phyloP scores from a whole-genome alignment of 2,888 invertebrate genomes.

The Xylota segnis region DNA sequence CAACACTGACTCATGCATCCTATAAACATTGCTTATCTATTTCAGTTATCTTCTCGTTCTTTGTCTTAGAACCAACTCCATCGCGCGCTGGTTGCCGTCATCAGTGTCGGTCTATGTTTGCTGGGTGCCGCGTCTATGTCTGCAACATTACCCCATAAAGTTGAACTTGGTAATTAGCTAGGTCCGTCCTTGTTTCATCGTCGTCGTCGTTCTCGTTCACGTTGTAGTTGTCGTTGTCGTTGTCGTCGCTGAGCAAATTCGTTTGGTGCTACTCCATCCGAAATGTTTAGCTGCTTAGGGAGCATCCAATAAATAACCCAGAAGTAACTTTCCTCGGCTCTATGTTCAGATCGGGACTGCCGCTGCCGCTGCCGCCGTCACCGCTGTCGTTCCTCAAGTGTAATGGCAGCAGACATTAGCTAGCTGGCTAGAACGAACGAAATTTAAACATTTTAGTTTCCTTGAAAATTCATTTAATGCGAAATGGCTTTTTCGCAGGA shows the following conservation, averaged over 20 bases:
- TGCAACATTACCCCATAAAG: constrained; percentile 72
- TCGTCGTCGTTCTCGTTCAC: constrained; percentile 28
- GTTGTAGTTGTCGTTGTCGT: constrained; percentile 11
- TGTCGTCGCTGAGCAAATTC: constrained; percentile 51
- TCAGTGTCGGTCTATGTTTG: constrained; percentile 32
- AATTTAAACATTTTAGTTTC: constrained; percentile 73
- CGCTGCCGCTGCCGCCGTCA: background rate
- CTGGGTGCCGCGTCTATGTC: constrained; percentile 52
- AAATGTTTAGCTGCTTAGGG: constrained; percentile 69
- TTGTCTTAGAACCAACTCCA: constrained; percentile 39
- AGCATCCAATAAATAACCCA: constrained; percentile 72
- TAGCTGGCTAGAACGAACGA: constrained; percentile 70
- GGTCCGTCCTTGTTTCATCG: constrained; percentile 55
- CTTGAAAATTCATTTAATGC: constrained; percentile 68
- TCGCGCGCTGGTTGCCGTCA: constrained; percentile 14
- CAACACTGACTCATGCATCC: constrained; percentile 57
- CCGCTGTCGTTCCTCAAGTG: constrained; percentile 51
- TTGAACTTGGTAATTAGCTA: constrained; percentile 75
- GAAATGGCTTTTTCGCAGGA: constrained; percentile 64
- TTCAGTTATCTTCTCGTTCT: constrained; percentile 39
- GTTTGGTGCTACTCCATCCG: constrained; percentile 50
- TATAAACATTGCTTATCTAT: constrained; percentile 67
- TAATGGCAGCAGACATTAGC: constrained; percentile 74
- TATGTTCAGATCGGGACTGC: constrained; percentile 6
- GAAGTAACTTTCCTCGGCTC: constrained; percentile 53